Evolutionary conservation across 2,113 vertebrate species (phyloP).

Genomic region (Podarcis cretensis): DNA sequence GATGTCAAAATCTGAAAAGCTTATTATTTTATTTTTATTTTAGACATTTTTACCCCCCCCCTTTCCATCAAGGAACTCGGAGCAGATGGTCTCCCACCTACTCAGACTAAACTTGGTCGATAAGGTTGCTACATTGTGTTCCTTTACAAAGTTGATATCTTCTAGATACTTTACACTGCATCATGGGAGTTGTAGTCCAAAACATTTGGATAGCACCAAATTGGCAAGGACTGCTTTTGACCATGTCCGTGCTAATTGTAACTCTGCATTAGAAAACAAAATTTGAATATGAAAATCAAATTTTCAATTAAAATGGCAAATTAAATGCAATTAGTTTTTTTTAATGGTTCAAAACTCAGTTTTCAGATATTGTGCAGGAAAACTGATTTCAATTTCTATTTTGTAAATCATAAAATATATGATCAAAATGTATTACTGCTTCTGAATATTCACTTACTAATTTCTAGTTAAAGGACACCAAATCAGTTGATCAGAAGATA

Average conservation of each 20-base stretch:
- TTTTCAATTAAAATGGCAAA: not conserved
- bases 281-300: not conserved
- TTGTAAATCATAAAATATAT: not conserved
- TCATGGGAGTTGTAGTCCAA: too few species aligned
- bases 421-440: constrained; percentile 19
- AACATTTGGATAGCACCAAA: too few species aligned
- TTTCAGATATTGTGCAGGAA: not conserved
- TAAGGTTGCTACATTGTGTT: not conserved
- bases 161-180: too few species aligned
- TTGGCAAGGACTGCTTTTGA: too few species aligned
- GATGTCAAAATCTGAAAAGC: not conserved
- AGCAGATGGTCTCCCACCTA: not conserved
- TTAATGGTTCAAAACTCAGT: too few species aligned
- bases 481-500: constrained; percentile 92
- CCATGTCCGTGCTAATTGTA: not conserved
- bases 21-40: not conserved
- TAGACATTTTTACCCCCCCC: not conserved
- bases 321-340: not conserved
- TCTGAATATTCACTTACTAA: not conserved
- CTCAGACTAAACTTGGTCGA: not conserved
- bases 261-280: not conserved
- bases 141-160: not conserved
- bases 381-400: not conserved
- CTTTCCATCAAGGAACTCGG: not conserved
- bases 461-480: constrained; percentile 91